Percentiles rank a stretch among this genome's conserved stretches.
phyloP scores from a whole-genome alignment of 2,797 vertebrate species.

The Onychomys leucogaster region DNA sequence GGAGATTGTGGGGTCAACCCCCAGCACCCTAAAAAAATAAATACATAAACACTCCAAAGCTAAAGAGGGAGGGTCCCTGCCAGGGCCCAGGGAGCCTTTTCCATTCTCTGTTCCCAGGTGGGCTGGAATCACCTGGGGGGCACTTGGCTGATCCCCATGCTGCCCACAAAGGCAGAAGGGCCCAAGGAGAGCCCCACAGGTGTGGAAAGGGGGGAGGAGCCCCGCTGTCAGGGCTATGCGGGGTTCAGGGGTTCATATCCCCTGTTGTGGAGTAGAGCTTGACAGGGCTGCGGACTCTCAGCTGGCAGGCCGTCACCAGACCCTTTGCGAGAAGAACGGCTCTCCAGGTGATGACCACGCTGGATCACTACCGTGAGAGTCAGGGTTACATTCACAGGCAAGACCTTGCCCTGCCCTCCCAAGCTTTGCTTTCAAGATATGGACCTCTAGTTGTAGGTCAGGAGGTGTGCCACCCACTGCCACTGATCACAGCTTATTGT shows the following conservation, averaged over 20 bases:
- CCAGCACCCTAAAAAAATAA: neutral
- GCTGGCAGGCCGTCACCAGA: neutral
- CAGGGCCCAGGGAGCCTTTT: neutral
- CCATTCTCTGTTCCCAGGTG: neutral
- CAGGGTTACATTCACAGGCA: neutral
- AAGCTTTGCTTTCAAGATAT: neutral
- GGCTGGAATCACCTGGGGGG: neutral
- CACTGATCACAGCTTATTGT: neutral
- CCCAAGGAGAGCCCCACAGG: neutral
- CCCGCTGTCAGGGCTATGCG: too few species aligned
- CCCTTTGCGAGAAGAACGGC: neutral
- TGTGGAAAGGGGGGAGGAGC: too few species aligned
- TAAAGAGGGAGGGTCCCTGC: neutral
- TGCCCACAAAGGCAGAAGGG: neutral
- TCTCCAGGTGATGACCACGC: neutral
- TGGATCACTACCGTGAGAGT: neutral
- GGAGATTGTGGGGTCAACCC: neutral
- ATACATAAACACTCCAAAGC: neutral
- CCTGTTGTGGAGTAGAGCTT: neutral
- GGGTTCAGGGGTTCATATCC: too few species aligned
- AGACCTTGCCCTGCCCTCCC: neutral
- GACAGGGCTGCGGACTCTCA: neutral
- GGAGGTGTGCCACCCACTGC: too few species aligned
- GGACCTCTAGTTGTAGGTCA: neutral
- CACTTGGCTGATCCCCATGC: rapidly evolving